Evolutionary conservation across 2,888 invertebrate species (phyloP).

Genomic region (Nomada ruficornis): DNA sequence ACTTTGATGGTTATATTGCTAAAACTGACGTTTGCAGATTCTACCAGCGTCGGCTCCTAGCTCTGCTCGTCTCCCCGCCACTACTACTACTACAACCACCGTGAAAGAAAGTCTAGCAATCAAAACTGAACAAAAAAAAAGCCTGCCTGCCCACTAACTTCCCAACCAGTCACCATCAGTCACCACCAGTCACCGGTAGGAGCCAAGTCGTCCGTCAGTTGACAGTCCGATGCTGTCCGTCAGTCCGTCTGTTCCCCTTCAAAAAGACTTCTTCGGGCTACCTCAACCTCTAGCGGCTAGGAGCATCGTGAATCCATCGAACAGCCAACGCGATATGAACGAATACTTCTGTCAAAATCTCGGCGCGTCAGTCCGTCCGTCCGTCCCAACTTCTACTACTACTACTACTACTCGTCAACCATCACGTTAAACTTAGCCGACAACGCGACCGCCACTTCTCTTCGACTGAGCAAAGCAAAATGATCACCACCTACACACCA

Average conservation of each 20-base stretch:
- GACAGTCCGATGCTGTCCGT: constrained; percentile 80
- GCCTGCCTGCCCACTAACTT: constrained; percentile 84
- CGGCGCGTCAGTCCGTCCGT: constrained; percentile 80
- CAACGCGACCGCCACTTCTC: constrained; percentile 81
- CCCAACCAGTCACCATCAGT: constrained; percentile 84
- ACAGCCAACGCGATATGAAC: constrained; percentile 79
- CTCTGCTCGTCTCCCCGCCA: constrained; percentile 84
- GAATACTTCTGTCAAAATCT: constrained; percentile 80
- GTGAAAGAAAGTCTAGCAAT: constrained; percentile 82
- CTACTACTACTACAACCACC: constrained; percentile 83
- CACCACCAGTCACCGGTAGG: constrained; percentile 81
- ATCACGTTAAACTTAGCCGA: constrained; percentile 80
- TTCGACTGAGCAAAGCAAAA: constrained; percentile 83
- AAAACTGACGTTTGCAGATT: constrained; percentile 84
- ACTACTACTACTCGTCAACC: constrained; percentile 80
- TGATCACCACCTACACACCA: constrained; percentile 84
- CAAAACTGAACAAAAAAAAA: constrained; percentile 80
- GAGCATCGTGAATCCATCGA: constrained; percentile 80
- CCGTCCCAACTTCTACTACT: constrained; percentile 78
- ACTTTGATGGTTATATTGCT: constrained; percentile 81
- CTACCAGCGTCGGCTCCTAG: constrained; percentile 84
- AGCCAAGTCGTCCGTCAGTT: constrained; percentile 78
- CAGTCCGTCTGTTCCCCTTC: constrained; percentile 78
- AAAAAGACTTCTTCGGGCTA: constrained; percentile 80
- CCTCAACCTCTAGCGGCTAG: constrained; percentile 80